Evolutionary conservation across 2,113 vertebrate species (phyloP), one percentile per base, ranked within the genome.

Genomic region (Mesocricetus auratus): DNA sequence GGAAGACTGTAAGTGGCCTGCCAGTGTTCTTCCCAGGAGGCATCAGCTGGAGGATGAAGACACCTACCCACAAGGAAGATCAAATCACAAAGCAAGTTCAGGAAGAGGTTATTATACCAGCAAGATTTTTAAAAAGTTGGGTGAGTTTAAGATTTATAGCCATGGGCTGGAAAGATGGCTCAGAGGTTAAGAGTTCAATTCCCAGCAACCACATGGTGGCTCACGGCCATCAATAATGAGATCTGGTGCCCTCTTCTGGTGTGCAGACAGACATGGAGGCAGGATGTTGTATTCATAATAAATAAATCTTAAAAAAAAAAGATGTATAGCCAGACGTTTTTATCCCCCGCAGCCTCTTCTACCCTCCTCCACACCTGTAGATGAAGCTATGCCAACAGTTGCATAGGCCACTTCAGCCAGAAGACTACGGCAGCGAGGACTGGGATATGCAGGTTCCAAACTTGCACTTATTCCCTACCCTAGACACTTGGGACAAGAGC

Each of bases 1-100:
- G 68, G 47, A 83, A 69, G 69, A 53, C 12, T 36, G 11, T 74
- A 79, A 64, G 53, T 92, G 90, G 81, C 56, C 58, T 79, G 9
- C 53, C 45, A 24, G 73, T 47, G n/a, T 92, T 82, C 69, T 83
- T 92, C 93, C 16, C 45, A 87, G 89, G 69, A 93, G 58, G 39
- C 42, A 87, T 88, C 26, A 71, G 79, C 91, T 81, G 94, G 86
- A 62, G 29, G 86, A 87, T 66, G 42, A 92, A 93, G 94, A 95
- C 56, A 17, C 73, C 86, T 60, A 81, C 39, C 24, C 60, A 53
- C 7, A 60, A 95, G 83, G 42, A 93, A 94, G 56, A 92, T 29
- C 56, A 89, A 81, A 90, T 71, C 73, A 94, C 66, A 91, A 78
- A 89, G 68, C 15, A 58, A 75, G 24, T 71, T 94, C 36, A 60